phyloP scores from a whole-genome alignment of 1,140 invertebrate genomes.

The Lepidurus arcticus region DNA sequence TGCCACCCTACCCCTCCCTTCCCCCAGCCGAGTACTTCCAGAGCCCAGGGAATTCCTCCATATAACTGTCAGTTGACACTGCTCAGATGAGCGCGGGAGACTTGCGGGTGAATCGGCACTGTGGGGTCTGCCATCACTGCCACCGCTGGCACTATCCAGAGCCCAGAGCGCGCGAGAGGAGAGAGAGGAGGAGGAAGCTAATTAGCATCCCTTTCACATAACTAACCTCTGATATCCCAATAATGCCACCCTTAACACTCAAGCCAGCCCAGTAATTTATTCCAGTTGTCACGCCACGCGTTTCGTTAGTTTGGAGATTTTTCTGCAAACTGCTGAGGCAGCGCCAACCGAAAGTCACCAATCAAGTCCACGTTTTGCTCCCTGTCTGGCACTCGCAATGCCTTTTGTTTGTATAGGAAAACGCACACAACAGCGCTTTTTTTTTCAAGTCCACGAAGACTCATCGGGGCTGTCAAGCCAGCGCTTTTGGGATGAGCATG shows the following conservation, averaged over 20 bases:
- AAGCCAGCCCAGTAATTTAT: conserved; percentile 2
- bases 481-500: neutral
- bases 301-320: neutral
- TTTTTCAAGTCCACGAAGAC: neutral
- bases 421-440: neutral
- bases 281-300: conserved; percentile 11
- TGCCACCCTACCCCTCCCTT: neutral
- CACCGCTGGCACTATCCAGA: conserved; percentile 8
- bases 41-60: neutral
- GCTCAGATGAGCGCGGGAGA: conserved; percentile 14
- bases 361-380: conserved; percentile 2
- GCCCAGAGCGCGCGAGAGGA: neutral
- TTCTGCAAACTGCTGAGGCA: neutral
- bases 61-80: conserved; percentile 22
- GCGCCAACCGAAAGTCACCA: neutral
- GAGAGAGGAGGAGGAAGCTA: neutral
- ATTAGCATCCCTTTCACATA: conserved; percentile 22
- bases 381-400: neutral
- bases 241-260: conserved; percentile 19
- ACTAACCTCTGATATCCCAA: conserved; percentile 19
- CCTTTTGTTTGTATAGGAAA: neutral
- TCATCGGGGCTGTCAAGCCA: neutral
- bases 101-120: neutral
- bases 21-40: neutral
- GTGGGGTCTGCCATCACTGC: neutral